Conservation (phyloP, 2,888 invertebrate species). For the Frankliniella fusca region DNA sequence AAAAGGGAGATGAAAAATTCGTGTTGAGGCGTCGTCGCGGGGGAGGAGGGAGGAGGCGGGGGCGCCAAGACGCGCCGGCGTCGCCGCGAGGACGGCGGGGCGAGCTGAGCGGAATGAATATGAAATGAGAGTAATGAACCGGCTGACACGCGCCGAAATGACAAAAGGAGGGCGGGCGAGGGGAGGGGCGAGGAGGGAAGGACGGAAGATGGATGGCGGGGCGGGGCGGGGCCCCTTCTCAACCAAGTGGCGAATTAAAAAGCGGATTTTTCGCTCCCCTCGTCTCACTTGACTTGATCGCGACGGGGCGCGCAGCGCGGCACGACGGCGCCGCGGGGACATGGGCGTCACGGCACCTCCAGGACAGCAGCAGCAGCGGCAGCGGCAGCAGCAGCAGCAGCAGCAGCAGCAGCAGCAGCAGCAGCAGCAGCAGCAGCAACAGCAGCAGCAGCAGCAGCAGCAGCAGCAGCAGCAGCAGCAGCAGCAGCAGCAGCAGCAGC, state of each 20-base stretch:
- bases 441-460: no score
- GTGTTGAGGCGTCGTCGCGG: not conserved
- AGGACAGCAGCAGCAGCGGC: not conserved
- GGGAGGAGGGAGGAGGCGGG: not conserved
- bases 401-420: no score
- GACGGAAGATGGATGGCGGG: not conserved
- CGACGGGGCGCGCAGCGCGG: not conserved
- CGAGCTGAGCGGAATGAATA: not conserved
- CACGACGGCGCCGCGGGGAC: not conserved
- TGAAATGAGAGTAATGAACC: constrained; percentile 22
- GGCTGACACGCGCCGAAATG: not conserved
- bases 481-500: not conserved
- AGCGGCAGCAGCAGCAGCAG: no score
- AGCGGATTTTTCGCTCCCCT: not conserved
- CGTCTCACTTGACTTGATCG: no score
- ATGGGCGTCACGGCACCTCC: not conserved
- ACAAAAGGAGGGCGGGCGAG: not conserved
- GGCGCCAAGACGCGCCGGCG: not conserved
- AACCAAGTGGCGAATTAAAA: not conserved
- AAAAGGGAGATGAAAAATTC: not conserved
- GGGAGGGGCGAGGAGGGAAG: not conserved
- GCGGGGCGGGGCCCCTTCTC: not conserved
- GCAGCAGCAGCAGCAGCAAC: no score
- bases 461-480: not conserved
- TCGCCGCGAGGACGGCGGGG: not conserved